Percentiles rank a stretch among this genome's conserved stretches.
Conservation (phyloP, 2,113 vertebrate species). For the Prinia subflava region DNA sequence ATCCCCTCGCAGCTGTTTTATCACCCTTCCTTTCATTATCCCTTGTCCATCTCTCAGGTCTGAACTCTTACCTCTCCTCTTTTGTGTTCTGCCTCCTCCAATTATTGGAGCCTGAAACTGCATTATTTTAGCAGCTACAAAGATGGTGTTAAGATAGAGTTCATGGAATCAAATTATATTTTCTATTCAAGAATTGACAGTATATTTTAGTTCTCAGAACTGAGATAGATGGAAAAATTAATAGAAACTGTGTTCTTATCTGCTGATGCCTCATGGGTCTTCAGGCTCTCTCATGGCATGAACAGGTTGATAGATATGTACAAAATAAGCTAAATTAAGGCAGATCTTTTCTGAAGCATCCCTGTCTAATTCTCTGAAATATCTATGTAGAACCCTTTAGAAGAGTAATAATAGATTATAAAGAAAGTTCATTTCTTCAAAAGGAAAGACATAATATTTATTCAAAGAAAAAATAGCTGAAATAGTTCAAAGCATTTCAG, state of each 20-base stretch:
- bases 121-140: background rate
- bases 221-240: slow-evolving; percentile 24
- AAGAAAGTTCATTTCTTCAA: slow-evolving; percentile 19
- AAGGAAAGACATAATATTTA: slow-evolving; percentile 13
- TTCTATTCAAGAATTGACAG: background rate
- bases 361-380: background rate
- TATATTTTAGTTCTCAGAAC: background rate
- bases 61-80: background rate
- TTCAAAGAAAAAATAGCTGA: slow-evolving; percentile 19
- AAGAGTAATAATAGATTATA: slow-evolving; percentile 11
- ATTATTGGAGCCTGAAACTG: background rate
- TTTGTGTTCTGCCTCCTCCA: background rate
- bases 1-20: background rate
- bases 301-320: slow-evolving; percentile 4
- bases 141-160: background rate
- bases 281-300: background rate
- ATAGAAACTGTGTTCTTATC: slow-evolving; percentile 47
- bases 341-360: background rate
- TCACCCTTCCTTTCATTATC: background rate
- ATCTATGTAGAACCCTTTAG: background rate
- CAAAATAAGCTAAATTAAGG: slow-evolving; percentile 30
- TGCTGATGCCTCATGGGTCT: slow-evolving; percentile 11
- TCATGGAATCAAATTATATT: background rate
- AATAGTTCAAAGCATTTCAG: background rate
- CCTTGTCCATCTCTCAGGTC: background rate